Base-by-base conservation (phyloP, 2,113 vertebrate species). In the Sturnus vulgaris region DNA sequence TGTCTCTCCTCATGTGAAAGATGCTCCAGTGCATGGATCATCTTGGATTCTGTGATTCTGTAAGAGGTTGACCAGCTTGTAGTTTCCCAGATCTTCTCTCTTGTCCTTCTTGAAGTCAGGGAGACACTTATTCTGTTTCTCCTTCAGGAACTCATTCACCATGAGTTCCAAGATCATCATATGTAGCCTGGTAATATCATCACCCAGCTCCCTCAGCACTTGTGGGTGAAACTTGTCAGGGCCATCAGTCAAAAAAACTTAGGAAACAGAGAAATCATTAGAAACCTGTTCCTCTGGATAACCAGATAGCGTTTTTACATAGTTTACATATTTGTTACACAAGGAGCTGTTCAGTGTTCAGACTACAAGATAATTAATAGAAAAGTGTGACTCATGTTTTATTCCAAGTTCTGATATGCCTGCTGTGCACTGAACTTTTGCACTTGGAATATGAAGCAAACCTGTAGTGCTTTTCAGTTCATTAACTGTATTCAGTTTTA, bases 361-460 rank as follows among this genome's bases (percentile, higher is more conserved):
- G 49, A 25, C 9, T 28, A 37, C 39, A 70, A 88, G 28, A 31
- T 55, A 92, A 94, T 91, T 66, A 64, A 64, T 78, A 63, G 59
- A 86, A 83, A 91, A 94, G 65, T 52, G 22, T 61, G 82, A 89
- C 64, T 75, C 18, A 10, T 82, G 44, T 80, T 92, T 59, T 92
- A 95, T 90, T 95, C 92, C 82, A 80, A 37, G 84, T 95, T 91
- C 40, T 84, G 72, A 82, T 57, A 19, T 28, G 81, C 88, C 92
- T 79, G 76, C 94, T 77, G 71, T 55, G 82, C 40, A 14, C 64
- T 80, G 92, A 91, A 96, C 95, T 95, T 95, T 88, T 94, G 83
- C 91, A 82, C 94, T 88, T 94, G 79, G 73, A 89, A 52, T 94
- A 76, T 42, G 84, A 96, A 91, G 81, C 40, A 82, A 87, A 88